A percentile compares a stretch with the other conserved stretches of the same genome.
phyloP scores from a whole-genome alignment of 2,797 vertebrate genomes.

The Lemur catta region DNA sequence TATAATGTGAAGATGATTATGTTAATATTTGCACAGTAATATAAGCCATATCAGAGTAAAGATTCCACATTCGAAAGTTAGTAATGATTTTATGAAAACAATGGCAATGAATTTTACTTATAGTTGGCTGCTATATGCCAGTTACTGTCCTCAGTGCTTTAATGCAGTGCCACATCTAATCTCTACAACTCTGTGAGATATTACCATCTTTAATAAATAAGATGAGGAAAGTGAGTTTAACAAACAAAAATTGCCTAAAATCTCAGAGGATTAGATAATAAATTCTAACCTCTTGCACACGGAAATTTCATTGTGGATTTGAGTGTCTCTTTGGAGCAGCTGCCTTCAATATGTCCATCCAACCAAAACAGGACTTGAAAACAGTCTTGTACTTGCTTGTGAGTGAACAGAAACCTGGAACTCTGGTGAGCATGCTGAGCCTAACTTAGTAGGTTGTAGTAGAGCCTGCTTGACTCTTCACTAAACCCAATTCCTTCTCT shows the following conservation, averaged over 20 bases:
- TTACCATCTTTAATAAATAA: background rate
- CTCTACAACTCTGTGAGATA: background rate
- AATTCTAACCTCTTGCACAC: background rate
- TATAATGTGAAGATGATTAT: background rate
- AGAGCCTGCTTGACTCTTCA: background rate
- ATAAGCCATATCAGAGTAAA: background rate
- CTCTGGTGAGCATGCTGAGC: fast-evolving
- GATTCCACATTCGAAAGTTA: background rate
- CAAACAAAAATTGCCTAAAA: background rate
- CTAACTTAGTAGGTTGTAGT: background rate
- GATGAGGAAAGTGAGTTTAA: background rate
- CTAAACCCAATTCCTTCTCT: background rate
- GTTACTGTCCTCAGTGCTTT: background rate
- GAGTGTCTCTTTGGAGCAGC: background rate
- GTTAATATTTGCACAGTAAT: background rate
- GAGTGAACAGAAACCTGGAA: background rate
- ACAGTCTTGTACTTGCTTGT: background rate
- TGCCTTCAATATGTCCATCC: background rate
- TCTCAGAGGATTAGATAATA: background rate
- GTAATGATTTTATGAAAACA: background rate
- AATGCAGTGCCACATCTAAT: background rate
- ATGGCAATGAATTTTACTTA: background rate
- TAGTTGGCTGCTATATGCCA: background rate
- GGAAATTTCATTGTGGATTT: background rate
- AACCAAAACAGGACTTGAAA: background rate